Percentiles rank a stretch among this genome's conserved stretches.
These are phyloP conservation scores for Furnarius figulus DNA, from an alignment of 2,113 vertebrate genomes.

Conservation along the genomic window DNA sequence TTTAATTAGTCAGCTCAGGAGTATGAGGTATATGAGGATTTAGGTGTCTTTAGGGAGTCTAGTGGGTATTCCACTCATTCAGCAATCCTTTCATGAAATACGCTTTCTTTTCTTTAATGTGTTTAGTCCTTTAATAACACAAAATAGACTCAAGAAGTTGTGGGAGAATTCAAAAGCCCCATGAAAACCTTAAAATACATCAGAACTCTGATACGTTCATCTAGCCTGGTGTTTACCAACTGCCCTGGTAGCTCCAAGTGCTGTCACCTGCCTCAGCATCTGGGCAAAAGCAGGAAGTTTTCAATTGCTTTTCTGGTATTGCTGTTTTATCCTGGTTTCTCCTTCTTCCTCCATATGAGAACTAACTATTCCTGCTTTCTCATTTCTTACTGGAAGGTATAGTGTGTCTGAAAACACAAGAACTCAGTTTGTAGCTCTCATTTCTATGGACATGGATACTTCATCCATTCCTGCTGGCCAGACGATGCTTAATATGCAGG, in stretches of 20 bases:
- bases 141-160: neutral
- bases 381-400: neutral
- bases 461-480: neutral
- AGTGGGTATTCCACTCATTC: neutral
- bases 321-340: neutral
- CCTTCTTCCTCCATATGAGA: neutral
- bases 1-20: neutral
- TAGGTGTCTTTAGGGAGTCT: neutral
- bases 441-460: accelerated
- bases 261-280: neutral
- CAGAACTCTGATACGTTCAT: neutral
- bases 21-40: neutral
- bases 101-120: neutral
- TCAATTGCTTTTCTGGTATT: neutral
- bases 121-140: neutral
- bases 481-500: neutral
- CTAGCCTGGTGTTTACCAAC: neutral
- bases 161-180: neutral
- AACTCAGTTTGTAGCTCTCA: neutral
- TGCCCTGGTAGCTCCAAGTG: neutral
- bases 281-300: neutral
- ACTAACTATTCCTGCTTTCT: neutral
- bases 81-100: neutral
- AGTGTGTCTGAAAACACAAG: neutral
- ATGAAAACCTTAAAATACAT: neutral